A percentile compares a stretch with the other conserved stretches of the same genome.
Evolutionary conservation across 2,888 invertebrate species (phyloP).

Genomic region (Megalurothrips usitatus): DNA sequence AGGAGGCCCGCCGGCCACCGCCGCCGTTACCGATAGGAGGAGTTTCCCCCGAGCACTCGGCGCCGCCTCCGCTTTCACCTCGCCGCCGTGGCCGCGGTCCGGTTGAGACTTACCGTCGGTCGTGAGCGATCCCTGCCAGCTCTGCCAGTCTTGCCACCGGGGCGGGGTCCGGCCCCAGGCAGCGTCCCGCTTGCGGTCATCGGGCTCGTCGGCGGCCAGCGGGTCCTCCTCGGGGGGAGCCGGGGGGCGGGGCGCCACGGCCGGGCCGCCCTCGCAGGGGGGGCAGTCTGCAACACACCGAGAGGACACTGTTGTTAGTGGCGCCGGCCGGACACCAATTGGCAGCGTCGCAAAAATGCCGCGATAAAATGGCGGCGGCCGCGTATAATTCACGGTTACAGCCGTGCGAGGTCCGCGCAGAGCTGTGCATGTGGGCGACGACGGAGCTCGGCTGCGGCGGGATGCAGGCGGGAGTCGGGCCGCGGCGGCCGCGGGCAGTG

Average conservation of each 20-base stretch:
- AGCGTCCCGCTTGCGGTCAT: background rate
- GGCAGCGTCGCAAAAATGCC: background rate
- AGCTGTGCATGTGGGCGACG: too few species aligned
- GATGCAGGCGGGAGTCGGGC: too few species aligned
- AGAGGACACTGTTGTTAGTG: background rate
- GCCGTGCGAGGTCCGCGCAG: background rate
- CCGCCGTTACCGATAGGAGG: too few species aligned
- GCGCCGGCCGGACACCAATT: background rate
- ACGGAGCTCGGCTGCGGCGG: too few species aligned
- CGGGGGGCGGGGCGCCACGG: background rate
- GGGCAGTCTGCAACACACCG: background rate
- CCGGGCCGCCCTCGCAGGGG: background rate
- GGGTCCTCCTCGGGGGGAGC: background rate
- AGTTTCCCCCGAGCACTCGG: too few species aligned
- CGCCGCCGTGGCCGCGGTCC: too few species aligned
- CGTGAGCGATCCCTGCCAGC: slow-evolving; percentile 63
- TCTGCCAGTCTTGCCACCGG: slow-evolving; percentile 20
- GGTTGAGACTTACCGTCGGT: slow-evolving; percentile 65
- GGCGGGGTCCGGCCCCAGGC: slow-evolving; percentile 10
- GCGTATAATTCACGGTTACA: background rate
- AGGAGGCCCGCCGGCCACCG: background rate
- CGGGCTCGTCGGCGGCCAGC: background rate
- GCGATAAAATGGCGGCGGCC: background rate
- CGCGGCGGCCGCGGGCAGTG: too few species aligned
- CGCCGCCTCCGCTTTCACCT: too few species aligned